These are phyloP conservation scores for Phoenicopterus ruber DNA, from an alignment of 2,113 vertebrate genomes.

Conservation along the genomic window DNA sequence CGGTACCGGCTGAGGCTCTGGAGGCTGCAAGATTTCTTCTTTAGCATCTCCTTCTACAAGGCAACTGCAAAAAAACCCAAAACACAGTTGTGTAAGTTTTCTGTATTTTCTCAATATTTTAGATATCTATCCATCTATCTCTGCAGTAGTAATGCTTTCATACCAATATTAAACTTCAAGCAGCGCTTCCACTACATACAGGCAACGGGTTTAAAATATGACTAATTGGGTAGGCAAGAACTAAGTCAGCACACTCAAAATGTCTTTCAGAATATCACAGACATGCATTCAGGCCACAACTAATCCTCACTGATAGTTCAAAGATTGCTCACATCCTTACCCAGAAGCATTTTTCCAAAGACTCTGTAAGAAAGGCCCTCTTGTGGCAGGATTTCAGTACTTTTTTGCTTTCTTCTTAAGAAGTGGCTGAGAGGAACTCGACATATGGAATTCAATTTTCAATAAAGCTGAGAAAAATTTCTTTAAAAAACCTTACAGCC, in stretches of 20 bases:
- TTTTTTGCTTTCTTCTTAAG: not conserved
- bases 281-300: not conserved
- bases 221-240: not conserved
- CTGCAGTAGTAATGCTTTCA: not conserved
- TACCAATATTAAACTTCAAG: not conserved
- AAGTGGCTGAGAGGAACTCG: not conserved
- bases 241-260: not conserved
- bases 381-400: slow-evolving; percentile 23
- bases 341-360: not conserved
- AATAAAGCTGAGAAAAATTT: not conserved
- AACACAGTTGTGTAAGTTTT: not conserved
- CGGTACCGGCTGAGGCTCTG: slow-evolving; percentile 93
- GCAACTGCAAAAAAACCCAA: slow-evolving; percentile 69
- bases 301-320: not conserved
- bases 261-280: not conserved
- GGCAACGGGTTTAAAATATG: not conserved
- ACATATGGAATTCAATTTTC: not conserved
- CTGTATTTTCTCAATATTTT: not conserved
- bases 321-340: slow-evolving; percentile 13
- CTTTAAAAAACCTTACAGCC: not conserved
- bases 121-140: not conserved
- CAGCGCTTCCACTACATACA: not conserved
- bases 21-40: slow-evolving; percentile 97
- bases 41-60: slow-evolving; percentile 92
- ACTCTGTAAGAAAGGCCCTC: not conserved